These are phyloP conservation scores for Hemiscyllium ocellatum DNA, from an alignment of 2,113 vertebrate species.

Conservation along the genomic window DNA sequence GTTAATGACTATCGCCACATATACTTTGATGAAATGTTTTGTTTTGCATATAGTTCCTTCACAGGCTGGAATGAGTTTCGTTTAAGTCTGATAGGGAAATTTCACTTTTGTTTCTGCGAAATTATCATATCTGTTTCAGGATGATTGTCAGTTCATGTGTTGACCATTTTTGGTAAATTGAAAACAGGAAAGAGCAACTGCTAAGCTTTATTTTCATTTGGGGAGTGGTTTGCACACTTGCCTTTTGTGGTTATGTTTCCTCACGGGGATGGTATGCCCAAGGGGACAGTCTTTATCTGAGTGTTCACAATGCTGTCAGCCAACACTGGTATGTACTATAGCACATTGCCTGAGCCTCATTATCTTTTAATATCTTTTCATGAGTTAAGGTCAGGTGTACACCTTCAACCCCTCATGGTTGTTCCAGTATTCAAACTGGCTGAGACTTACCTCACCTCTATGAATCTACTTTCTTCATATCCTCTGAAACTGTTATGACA, in stretches of 20 bases:
- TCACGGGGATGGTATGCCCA: neutral
- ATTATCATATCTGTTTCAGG: neutral
- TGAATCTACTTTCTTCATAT: too few species aligned
- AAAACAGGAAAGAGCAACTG: neutral
- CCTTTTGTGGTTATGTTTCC: neutral
- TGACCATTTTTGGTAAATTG: neutral
- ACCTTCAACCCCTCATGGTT: too few species aligned
- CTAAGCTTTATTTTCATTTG: neutral
- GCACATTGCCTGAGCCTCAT: neutral
- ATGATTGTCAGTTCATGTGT: neutral
- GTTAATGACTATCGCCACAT: too few species aligned
- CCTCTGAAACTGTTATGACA: too few species aligned
- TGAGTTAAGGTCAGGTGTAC: too few species aligned
- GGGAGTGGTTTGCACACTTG: neutral
- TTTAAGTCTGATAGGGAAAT: neutral
- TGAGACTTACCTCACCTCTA: too few species aligned
- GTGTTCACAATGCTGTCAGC: neutral
- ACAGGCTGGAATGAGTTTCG: neutral
- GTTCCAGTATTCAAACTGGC: too few species aligned
- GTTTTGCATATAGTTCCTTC: neutral
- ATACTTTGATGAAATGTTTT: too few species aligned
- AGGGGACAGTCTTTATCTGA: neutral
- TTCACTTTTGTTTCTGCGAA: neutral
- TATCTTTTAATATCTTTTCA: too few species aligned
- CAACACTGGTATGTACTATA: neutral